Evolutionary conservation across 2,113 vertebrate genomes (phyloP), one percentile per base, ranked within the genome.

Genomic region (Nipponia nippon): DNA sequence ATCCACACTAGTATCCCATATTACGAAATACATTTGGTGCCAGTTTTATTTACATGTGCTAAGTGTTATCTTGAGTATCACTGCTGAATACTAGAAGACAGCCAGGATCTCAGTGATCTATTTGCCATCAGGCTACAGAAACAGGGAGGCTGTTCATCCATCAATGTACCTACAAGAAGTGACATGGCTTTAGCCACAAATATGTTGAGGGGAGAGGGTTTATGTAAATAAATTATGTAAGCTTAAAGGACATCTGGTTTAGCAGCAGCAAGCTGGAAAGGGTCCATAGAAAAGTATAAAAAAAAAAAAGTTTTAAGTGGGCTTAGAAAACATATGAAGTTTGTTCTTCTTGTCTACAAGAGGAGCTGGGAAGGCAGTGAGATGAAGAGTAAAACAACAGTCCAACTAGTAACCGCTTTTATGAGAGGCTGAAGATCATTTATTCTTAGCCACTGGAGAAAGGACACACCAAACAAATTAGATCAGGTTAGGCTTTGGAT

Each of bases 241-340:
- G 17, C 82, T 91, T 75, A 66, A 94, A 83, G 50, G 18, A 85
- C 38, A 83, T 44, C 38, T 63, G 29, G 44, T 63, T 91, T 40
- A 66, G 52, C 76, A 88, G 61, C 46, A 79, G 55, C 46, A 91
- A 95, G 27, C 63, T 80, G 42, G 50, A 89, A 87, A 83, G 20
- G 8, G 27, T 76, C 72, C 62, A 81, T 1, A 63, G 27, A 71
- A 52, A 77, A 92, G 22, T 16, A 17, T 22, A 27, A 23, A 22
- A 16, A 65, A 58, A 49, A 52, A 78, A 66, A 15, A n/a, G 8
- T 18, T 65, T 59, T 76, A 83, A 52, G 16, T 49, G 25, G 6
- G 27, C 82, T 73, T 84, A 55, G 52, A 90, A 58, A 90, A 67
- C 20, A 66, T n/a, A 42, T 0, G 4, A 78, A 67, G 25, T 47